Evolutionary conservation across 2,113 vertebrate genomes (phyloP), one percentile per base, ranked within the genome.

Genomic region (Salvelinus namaycush): DNA sequence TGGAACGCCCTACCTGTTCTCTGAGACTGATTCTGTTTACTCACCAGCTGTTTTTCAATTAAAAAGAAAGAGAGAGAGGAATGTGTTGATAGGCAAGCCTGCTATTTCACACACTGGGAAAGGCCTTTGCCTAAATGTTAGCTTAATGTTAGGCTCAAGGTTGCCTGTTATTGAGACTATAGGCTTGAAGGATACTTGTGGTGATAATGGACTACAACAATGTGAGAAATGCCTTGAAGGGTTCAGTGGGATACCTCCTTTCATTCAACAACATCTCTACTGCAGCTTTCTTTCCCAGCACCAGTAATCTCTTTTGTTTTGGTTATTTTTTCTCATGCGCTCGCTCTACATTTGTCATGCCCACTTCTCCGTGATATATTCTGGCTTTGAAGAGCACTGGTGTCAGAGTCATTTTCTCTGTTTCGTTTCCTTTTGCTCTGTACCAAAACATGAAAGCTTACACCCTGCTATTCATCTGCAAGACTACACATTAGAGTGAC

Each of bases 121-220:
- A 48, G 68, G 74, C 0, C 76, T 79, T 73, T 18, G 73, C 85
- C 82, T 79, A 76, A 87, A 76, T 83, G 69, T 26, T 75, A 76
- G 78, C 78, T 70, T 71, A 75, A 49, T 72, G 74, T 85, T 81
- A 72, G 72, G 70, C 71, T 27, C 14, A n/a, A 51, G 79, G 82
- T 77, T 29, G 20, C 9, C 72, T 82, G 75, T 34, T 34, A 75
- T 29, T 76, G 60, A 80, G 64, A 49, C 44, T 75, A 24, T 68
- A 24, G 76, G 77, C 72, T 68, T 83, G 85, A 88, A 66, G 20
- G 78, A 84, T 83, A 76, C 69, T 81, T 1, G 71, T 83, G 75
- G 70, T 86, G 81, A 83, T 79, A 89, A 89, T 83, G 85, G 80
- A 81, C 86, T 84, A 82, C 7, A 39, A 39, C 39, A 39, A 9